phyloP scores from a whole-genome alignment of 2,113 vertebrate species.

The Oriolus oriolus region DNA sequence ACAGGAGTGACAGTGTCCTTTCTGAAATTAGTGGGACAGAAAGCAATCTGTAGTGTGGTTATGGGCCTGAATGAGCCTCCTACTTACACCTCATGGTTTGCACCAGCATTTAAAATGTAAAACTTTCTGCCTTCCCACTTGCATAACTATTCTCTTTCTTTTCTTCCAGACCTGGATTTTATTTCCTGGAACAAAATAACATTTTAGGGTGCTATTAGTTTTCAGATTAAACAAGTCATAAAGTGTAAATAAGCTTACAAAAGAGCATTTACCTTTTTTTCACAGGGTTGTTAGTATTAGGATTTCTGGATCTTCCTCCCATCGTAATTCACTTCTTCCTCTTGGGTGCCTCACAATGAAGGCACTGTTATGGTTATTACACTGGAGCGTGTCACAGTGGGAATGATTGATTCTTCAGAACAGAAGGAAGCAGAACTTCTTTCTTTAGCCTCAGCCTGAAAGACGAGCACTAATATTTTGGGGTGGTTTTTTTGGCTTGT shows the following conservation, averaged over 20 bases:
- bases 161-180: conserved; percentile 21
- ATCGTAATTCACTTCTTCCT: conserved; percentile 47
- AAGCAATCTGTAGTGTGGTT: background rate
- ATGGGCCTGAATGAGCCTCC: background rate
- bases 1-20: background rate
- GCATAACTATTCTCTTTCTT: background rate
- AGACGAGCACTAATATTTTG: conserved; percentile 19
- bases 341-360: conserved; percentile 40
- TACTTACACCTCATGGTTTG: background rate
- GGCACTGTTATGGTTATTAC: conserved; percentile 30
- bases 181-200: conserved; percentile 42
- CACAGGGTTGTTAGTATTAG: conserved; percentile 34
- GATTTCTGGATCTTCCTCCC: conserved; percentile 51
- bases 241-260: conserved; percentile 59
- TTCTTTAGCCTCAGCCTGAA: background rate
- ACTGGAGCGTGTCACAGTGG: background rate
- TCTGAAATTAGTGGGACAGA: background rate
- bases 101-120: background rate
- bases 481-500: background rate
- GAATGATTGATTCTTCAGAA: conserved; percentile 29
- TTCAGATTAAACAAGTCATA: conserved; percentile 47
- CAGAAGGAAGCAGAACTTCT: conserved; percentile 23
- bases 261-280: conserved; percentile 52
- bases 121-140: background rate
- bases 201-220: conserved; percentile 39